These are phyloP conservation scores for Lottia gigantea DNA, from an alignment of 2,888 invertebrate species.

Conservation along the genomic window DNA sequence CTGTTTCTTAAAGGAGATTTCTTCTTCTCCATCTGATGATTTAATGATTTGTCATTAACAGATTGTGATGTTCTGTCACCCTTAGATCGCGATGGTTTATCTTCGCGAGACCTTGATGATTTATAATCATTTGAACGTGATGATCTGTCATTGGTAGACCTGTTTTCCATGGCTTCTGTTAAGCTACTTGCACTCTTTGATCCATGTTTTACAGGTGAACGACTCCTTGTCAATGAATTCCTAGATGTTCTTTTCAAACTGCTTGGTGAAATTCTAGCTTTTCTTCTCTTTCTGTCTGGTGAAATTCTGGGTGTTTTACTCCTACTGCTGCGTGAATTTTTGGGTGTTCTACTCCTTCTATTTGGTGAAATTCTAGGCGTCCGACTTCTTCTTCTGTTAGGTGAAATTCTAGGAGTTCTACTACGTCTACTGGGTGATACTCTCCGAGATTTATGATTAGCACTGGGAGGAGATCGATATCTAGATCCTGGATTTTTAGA, in stretches of 20 bases:
- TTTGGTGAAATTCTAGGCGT: background rate
- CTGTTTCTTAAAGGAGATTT: background rate
- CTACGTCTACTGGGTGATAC: background rate
- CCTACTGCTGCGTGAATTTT: background rate
- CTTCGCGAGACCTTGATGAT: too few relatives aligned
- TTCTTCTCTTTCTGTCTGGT: background rate
- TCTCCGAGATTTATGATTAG: too few relatives aligned
- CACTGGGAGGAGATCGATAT: constrained; percentile 2
- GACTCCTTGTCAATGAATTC: too few relatives aligned
- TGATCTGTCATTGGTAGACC: background rate
- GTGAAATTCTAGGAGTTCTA: background rate
- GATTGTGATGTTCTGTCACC: background rate
- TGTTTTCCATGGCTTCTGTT: too few relatives aligned
- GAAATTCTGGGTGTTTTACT: background rate
- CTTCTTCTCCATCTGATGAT: too few relatives aligned
- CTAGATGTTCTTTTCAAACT: too few relatives aligned
- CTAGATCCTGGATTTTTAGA: constrained; percentile 23
- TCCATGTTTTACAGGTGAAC: too few relatives aligned
- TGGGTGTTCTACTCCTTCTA: background rate
- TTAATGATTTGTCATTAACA: background rate
- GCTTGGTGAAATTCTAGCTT: too few relatives aligned
- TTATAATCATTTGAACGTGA: background rate
- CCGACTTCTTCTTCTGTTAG: background rate
- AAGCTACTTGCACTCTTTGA: background rate
- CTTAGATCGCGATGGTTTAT: background rate